Evolutionary conservation across 2,113 vertebrate species (phyloP).

Genomic region (Choloepus hoffmanni): DNA sequence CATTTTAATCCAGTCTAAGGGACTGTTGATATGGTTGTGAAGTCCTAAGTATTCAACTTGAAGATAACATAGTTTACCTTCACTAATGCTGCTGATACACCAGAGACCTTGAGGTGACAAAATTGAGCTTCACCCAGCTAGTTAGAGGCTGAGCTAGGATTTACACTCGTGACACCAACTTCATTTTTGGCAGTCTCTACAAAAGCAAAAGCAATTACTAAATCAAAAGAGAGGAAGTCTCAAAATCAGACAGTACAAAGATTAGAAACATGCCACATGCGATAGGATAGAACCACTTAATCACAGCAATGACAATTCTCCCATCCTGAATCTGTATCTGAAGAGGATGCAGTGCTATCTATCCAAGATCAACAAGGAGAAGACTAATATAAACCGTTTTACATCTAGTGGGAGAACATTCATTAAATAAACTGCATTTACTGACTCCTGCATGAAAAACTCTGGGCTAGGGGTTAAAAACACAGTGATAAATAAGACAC

Average conservation of each 20-base stretch:
- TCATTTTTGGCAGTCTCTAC: background rate
- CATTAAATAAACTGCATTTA: background rate
- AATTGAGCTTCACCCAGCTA: accelerated
- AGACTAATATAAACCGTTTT: background rate
- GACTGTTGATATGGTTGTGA: background rate
- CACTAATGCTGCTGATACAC: background rate
- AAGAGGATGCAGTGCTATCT: background rate
- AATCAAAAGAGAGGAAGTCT: background rate
- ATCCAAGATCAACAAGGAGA: background rate
- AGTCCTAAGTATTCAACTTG: too few species aligned
- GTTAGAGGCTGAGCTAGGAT: background rate
- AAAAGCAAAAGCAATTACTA: background rate
- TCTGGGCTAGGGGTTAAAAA: background rate
- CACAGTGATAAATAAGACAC: background rate
- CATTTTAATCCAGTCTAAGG: background rate
- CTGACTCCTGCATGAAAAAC: background rate
- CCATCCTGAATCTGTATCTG: background rate
- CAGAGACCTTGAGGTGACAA: too few species aligned
- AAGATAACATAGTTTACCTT: background rate
- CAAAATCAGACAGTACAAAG: background rate
- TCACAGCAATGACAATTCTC: background rate
- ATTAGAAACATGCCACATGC: background rate
- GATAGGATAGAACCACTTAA: background rate
- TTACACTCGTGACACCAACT: background rate
- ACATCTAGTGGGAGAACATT: background rate